phyloP scores from a whole-genome alignment of 2,797 vertebrate species.

The Rhynchotus rufescens region DNA sequence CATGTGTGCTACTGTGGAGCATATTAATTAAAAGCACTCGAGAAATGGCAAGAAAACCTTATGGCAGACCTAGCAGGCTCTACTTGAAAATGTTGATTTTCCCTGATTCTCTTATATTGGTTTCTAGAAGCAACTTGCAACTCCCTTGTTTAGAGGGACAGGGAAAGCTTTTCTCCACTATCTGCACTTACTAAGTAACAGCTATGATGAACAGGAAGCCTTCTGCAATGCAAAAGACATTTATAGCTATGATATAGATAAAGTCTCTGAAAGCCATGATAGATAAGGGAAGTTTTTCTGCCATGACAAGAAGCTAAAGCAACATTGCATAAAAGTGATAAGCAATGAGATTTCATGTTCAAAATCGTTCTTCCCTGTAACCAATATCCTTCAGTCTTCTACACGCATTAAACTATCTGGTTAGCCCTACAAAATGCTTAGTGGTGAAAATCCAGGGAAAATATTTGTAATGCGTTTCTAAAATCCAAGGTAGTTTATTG shows the following conservation, averaged over 20 bases:
- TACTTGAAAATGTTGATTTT: not conserved
- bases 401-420: not conserved
- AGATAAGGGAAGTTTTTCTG: not conserved
- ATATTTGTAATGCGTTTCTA: not conserved
- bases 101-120: not conserved
- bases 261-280: not conserved
- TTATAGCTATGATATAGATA: too few relatives aligned
- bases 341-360: constrained; percentile 17
- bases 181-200: not conserved
- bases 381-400: not conserved
- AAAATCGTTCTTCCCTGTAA: constrained; percentile 9
- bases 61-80: not conserved
- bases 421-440: not conserved
- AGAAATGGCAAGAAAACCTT: not conserved
- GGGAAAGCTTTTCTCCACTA: not conserved
- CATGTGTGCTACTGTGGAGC: not conserved
- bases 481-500: not conserved
- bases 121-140: not conserved
- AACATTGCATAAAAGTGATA: constrained; percentile 15
- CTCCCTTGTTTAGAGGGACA: not conserved
- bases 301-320: not conserved
- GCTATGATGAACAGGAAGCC: not conserved
- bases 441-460: not conserved
- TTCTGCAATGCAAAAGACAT: too few relatives aligned
- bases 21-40: not conserved